These are phyloP conservation scores for Achatina immaculata DNA, from an alignment of 1,140 invertebrate genomes.

Conservation along the genomic window DNA sequence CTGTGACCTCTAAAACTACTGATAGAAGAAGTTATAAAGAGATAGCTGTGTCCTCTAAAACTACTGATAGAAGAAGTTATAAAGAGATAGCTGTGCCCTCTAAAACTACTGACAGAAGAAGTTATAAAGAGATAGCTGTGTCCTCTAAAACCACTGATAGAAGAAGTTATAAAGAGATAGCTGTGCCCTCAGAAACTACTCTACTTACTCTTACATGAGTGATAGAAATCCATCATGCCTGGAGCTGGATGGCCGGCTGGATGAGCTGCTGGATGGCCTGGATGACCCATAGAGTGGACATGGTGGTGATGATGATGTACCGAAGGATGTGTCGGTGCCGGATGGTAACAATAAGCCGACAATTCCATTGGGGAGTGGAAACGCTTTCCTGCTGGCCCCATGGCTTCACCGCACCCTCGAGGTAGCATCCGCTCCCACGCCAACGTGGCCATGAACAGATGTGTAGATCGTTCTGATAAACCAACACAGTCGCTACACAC, in stretches of 20 bases:
- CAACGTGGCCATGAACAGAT: conserved; percentile 31
- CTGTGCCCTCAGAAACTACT: no score
- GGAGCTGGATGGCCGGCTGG: conserved; percentile 42
- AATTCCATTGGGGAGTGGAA: conserved; percentile 36
- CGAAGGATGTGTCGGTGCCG: conserved; percentile 9
- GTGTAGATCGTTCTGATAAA: no score
- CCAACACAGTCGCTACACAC: no score
- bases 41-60: no score
- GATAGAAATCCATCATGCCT: conserved; percentile 60
- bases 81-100: no score
- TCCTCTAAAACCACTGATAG: not conserved
- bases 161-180: not conserved
- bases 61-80: no score
- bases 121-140: no score
- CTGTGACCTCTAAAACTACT: no score
- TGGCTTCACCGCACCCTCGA: conserved; percentile 29
- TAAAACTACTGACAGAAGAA: not conserved
- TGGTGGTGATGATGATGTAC: conserved; percentile 28
- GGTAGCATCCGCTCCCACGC: conserved; percentile 44
- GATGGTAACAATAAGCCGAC: conserved; percentile 38
- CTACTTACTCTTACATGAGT: conserved; percentile 66
- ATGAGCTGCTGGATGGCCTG: conserved; percentile 51
- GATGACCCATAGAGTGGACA: conserved; percentile 44
- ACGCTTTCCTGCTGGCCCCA: conserved; percentile 27
- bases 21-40: no score